Conservation (phyloP, 2,888 invertebrate species). For the Cryptophagus acutangulus region DNA sequence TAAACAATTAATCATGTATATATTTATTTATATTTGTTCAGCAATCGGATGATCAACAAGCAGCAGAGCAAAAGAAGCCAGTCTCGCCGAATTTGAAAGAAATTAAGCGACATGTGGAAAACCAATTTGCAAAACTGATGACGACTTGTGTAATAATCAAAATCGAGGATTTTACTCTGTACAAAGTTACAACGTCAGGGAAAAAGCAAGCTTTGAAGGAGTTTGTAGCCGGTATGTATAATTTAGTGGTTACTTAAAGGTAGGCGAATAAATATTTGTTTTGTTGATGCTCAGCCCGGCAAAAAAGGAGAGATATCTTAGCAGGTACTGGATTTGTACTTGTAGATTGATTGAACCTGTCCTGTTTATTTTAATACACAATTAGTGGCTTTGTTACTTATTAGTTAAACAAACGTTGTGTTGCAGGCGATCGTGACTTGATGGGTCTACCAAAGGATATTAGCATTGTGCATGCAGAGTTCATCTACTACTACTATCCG, state of each 20-base stretch:
- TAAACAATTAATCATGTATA: too few species aligned
- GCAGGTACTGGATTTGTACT: not conserved
- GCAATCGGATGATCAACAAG: not conserved
- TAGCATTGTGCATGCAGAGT: conserved; percentile 90
- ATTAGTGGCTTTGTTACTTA: conserved; percentile 7
- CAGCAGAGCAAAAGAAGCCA: too few species aligned
- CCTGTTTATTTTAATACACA: conserved; percentile 8
- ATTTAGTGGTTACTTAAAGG: not conserved
- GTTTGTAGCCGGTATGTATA: conserved; percentile 64
- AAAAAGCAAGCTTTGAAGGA: conserved; percentile 74
- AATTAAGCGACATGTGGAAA: conserved; percentile 62
- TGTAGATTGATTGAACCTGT: not conserved
- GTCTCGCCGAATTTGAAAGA: conserved; percentile 48
- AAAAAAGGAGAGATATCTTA: conserved; percentile 55
- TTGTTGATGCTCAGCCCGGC: conserved; percentile 50
- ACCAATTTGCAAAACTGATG: conserved; percentile 81
- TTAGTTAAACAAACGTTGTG: not conserved
- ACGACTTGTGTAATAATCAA: conserved; percentile 85
- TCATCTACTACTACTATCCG: conserved; percentile 94
- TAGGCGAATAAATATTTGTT: conserved; percentile 8
- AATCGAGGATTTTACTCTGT: conserved; percentile 87
- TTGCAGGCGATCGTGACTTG: conserved; percentile 66
- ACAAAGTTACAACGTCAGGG: conserved; percentile 73
- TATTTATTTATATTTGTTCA: too few species aligned
- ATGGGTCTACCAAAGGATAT: conserved; percentile 85